Percentiles rank a stretch among this genome's conserved stretches.
phyloP scores from a whole-genome alignment of 1,140 invertebrate species.

The Zelostemma sp. region DNA sequence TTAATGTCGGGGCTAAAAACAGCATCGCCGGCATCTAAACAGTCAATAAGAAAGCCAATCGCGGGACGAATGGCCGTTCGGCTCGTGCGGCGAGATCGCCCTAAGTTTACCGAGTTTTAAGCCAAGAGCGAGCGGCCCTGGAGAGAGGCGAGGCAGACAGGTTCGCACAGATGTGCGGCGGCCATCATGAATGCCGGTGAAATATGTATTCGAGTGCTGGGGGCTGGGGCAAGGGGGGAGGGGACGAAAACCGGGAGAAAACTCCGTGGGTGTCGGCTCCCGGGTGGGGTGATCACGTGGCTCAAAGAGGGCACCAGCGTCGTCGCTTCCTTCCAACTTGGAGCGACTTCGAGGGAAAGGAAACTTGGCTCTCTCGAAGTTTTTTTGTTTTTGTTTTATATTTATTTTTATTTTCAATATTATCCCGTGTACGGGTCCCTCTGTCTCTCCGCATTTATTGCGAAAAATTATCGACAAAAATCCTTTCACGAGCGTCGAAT shows the following conservation, averaged over 20 bases:
- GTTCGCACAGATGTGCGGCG: conserved; percentile 70
- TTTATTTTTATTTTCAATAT: too few relatives aligned
- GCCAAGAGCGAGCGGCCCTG: conserved; percentile 44
- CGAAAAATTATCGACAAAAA: too few relatives aligned
- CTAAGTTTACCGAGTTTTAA: conserved; percentile 32
- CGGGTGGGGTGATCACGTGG: conserved; percentile 24
- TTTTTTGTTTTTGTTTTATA: too few relatives aligned
- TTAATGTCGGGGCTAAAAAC: conserved; percentile 24
- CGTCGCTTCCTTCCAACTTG: conserved; percentile 14
- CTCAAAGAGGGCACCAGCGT: conserved; percentile 24
- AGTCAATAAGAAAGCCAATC: conserved; percentile 47
- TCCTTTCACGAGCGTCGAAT: background rate
- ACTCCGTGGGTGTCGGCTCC: conserved; percentile 31
- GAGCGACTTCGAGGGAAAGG: too few relatives aligned
- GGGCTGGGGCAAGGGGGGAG: conserved; percentile 23
- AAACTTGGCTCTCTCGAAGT: background rate
- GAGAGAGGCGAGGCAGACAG: conserved; percentile 55
- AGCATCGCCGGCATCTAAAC: conserved; percentile 34
- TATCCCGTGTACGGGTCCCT: too few relatives aligned
- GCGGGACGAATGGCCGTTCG: conserved; percentile 33
- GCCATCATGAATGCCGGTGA: conserved; percentile 72
- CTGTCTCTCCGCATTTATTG: conserved; percentile 5
- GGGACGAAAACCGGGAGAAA: conserved; percentile 45
- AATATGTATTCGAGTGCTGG: conserved; percentile 68
- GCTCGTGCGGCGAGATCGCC: conserved; percentile 39